A percentile compares a stretch with the other conserved stretches of the same genome.
These are phyloP conservation scores for Drosophila siamana DNA, from an alignment of 2,888 invertebrate genomes.

Conservation along the genomic window DNA sequence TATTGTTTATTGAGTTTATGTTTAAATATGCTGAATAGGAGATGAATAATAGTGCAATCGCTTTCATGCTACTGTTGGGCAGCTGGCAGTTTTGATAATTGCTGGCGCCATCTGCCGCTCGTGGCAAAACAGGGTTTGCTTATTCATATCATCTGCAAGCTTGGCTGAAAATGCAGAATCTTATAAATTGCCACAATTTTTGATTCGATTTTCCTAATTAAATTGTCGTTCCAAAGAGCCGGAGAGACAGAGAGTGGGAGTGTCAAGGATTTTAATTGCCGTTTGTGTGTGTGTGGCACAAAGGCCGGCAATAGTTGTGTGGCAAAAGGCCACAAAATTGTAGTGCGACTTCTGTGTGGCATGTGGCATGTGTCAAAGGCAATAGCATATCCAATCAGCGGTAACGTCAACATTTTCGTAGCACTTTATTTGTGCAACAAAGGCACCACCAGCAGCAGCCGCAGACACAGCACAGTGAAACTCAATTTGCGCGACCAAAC, in stretches of 20 bases:
- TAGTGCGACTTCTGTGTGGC: background rate
- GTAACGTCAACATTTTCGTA: conserved; percentile 43
- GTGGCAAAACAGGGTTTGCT: background rate
- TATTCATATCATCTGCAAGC: background rate
- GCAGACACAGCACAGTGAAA: conserved; percentile 33
- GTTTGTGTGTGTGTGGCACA: background rate
- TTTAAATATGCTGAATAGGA: too few species aligned
- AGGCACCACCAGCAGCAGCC: conserved; percentile 31
- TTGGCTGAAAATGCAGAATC: too few species aligned
- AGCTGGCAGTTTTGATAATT: background rate
- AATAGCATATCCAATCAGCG: conserved; percentile 45
- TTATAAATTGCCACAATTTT: conserved; percentile 17
- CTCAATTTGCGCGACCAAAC: conserved; percentile 71
- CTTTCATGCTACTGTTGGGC: too few species aligned
- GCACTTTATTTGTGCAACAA: conserved; percentile 37
- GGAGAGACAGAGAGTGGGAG: background rate
- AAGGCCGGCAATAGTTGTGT: background rate
- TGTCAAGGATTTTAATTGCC: conserved; percentile 48
- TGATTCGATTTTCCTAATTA: conserved; percentile 45
- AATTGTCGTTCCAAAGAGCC: conserved; percentile 29
- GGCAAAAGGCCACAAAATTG: background rate
- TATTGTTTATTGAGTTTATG: too few species aligned
- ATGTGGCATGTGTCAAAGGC: conserved; percentile 35
- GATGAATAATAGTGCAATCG: too few species aligned
- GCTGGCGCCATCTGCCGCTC: background rate